A percentile compares a stretch with the other conserved stretches of the same genome.
Evolutionary conservation across 1,140 invertebrate species (phyloP).

Genomic region (Ctenoplectra terminalis): DNA sequence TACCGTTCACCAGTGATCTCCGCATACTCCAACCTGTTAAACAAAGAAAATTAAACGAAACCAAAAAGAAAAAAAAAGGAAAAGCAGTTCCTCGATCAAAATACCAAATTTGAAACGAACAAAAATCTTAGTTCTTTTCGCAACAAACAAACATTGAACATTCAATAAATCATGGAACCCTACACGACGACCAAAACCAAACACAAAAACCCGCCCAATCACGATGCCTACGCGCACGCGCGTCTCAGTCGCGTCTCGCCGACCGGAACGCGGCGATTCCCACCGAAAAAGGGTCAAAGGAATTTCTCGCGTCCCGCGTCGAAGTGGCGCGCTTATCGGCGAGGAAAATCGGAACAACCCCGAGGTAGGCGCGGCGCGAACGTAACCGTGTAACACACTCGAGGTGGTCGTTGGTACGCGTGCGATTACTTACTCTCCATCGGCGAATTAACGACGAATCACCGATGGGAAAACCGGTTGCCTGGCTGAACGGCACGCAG

Average conservation of each 20-base stretch:
- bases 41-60: too few relatives aligned
- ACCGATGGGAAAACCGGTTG: conserved; percentile 79
- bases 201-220: neutral
- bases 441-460: conserved; percentile 80
- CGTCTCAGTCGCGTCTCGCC: neutral
- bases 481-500: conserved; percentile 72
- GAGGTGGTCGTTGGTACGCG: conserved; percentile 74
- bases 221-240: neutral
- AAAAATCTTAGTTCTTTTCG: too few relatives aligned
- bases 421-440: conserved; percentile 76
- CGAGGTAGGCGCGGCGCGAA: conserved; percentile 59
- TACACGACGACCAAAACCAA: too few relatives aligned
- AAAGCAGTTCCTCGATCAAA: too few relatives aligned
- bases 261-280: neutral
- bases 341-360: conserved; percentile 45
- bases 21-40: too few relatives aligned
- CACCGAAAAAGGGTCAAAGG: conserved; percentile 30
- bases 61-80: neutral
- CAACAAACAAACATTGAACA: too few relatives aligned
- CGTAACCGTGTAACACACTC: conserved; percentile 63
- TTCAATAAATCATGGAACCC: too few relatives aligned
- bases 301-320: conserved; percentile 30
- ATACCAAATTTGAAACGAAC: too few relatives aligned
- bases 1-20: too few relatives aligned
- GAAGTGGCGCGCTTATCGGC: conserved; percentile 9